phyloP scores from a whole-genome alignment of 2,888 invertebrate species.

The Eilema caniola region DNA sequence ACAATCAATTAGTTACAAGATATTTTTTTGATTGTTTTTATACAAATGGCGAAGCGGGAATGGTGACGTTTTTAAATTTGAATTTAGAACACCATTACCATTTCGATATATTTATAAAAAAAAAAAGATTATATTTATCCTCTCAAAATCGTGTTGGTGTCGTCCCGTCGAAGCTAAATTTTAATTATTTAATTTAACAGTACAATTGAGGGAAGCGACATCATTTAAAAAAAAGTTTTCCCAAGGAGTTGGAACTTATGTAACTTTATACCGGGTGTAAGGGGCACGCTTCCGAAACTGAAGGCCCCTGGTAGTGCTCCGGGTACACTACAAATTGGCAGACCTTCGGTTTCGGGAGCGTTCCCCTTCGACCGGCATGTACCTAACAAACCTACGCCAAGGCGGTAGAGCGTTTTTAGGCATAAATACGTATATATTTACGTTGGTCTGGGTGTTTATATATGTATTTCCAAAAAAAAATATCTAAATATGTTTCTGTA shows the following conservation, averaged over 20 bases:
- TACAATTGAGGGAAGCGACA: background rate
- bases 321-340: too few relatives aligned
- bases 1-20: background rate
- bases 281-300: too few relatives aligned
- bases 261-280: too few relatives aligned
- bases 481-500: too few relatives aligned
- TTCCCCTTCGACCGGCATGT: too few relatives aligned
- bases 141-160: background rate
- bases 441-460: too few relatives aligned
- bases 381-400: too few relatives aligned
- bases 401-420: too few relatives aligned
- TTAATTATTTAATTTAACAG: background rate
- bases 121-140: background rate
- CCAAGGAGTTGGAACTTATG: background rate
- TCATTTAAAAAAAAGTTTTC: background rate
- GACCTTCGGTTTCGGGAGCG: too few relatives aligned
- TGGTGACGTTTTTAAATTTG: background rate
- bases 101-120: background rate
- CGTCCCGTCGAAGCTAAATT: slow-evolving; percentile 2
- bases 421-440: too few relatives aligned
- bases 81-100: background rate
- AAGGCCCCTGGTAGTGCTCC: too few relatives aligned
- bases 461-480: too few relatives aligned
- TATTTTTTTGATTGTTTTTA: background rate
- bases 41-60: background rate